Evolutionary conservation across 2,113 vertebrate genomes (phyloP).

Genomic region (Rhinopithecus roxellana): DNA sequence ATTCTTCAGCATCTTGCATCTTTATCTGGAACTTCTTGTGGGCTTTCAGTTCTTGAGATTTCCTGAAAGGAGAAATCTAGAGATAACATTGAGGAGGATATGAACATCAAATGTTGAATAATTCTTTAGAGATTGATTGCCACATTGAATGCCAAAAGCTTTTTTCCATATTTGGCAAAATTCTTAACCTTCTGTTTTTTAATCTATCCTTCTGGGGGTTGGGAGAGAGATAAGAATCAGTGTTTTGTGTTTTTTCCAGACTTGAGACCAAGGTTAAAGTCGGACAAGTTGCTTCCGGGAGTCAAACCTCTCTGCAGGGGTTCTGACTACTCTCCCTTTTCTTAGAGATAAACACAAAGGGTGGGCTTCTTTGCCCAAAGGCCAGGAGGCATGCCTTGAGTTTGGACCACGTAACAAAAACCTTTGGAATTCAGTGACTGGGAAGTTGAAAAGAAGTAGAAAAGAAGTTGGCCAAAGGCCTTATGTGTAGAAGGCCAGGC

Average conservation of each 20-base stretch:
- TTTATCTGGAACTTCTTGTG: slow-evolving; percentile 57
- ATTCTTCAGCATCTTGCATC: slow-evolving; percentile 38
- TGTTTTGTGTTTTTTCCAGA: neutral
- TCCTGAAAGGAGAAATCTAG: slow-evolving; percentile 41
- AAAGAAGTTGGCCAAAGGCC: neutral
- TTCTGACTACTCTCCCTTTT: neutral
- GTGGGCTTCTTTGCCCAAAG: neutral
- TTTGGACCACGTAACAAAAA: neutral
- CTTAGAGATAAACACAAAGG: neutral
- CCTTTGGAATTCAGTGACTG: neutral
- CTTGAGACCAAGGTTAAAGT: neutral
- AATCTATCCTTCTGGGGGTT: neutral
- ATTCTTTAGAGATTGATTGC: neutral
- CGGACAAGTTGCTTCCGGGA: neutral
- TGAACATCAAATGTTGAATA: neutral
- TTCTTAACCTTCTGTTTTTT: neutral
- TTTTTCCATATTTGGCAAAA: neutral
- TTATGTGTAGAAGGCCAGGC: neutral
- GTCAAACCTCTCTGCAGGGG: neutral
- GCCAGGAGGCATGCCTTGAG: neutral
- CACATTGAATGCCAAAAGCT: neutral
- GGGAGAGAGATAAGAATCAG: neutral
- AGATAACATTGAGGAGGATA: neutral
- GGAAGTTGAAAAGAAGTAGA: neutral
- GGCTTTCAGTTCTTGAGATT: slow-evolving; percentile 49